phyloP scores from a whole-genome alignment of 2,797 vertebrate genomes.

The Nyctibius grandis region DNA sequence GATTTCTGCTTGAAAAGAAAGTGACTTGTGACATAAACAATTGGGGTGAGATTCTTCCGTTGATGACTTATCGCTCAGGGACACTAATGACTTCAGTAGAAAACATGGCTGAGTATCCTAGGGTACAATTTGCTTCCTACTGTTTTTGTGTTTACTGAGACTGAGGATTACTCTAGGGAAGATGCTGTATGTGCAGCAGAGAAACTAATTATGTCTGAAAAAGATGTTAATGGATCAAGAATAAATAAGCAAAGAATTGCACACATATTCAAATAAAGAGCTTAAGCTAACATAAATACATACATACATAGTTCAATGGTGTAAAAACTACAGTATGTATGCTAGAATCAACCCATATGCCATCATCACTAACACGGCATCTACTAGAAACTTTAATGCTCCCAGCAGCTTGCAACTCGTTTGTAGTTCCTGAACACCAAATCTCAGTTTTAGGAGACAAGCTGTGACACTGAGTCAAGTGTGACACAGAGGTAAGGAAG shows the following conservation, averaged over 20 bases:
- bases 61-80: background rate
- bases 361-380: background rate
- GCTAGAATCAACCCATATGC: background rate
- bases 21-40: background rate
- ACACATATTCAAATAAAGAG: background rate
- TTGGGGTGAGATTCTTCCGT: background rate
- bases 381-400: background rate
- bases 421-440: background rate
- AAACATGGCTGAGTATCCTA: background rate
- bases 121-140: background rate
- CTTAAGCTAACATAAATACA: background rate
- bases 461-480: background rate
- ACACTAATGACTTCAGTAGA: background rate
- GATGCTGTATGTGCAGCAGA: background rate
- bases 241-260: background rate
- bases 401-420: background rate
- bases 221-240: background rate
- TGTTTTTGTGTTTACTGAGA: background rate
- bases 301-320: background rate
- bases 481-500: background rate
- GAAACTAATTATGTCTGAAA: slow-evolving; percentile 1
- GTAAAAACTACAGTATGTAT: background rate
- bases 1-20: background rate
- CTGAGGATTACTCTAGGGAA: background rate
- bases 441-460: background rate